Evolutionary conservation across 2,888 invertebrate genomes (phyloP).

Genomic region (Apodemia zela): DNA sequence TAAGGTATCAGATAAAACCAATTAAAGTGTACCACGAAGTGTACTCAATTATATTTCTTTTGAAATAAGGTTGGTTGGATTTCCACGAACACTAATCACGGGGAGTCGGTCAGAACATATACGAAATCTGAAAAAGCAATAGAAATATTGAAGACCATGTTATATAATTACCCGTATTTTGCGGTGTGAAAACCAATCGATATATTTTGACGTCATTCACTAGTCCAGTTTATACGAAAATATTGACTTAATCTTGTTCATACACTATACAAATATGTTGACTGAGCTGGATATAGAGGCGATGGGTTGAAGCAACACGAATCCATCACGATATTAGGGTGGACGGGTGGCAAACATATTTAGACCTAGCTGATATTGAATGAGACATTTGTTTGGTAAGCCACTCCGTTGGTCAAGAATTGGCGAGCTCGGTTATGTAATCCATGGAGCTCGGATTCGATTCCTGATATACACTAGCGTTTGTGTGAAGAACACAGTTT

Average conservation of each 20-base stretch:
- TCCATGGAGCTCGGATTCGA: too few relatives aligned
- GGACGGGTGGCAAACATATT: neutral
- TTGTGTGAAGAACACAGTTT: too few relatives aligned
- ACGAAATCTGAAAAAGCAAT: too few relatives aligned
- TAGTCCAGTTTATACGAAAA: neutral
- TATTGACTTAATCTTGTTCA: neutral
- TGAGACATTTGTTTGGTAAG: neutral
- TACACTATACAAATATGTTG: constrained; percentile 5
- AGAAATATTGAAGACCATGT: neutral
- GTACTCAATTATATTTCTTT: too few relatives aligned
- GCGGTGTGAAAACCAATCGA: neutral
- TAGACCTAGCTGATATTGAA: neutral
- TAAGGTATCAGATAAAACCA: too few relatives aligned
- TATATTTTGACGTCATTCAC: neutral
- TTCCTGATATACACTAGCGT: too few relatives aligned
- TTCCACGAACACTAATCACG: too few relatives aligned
- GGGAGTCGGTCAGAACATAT: too few relatives aligned
- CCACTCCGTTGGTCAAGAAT: too few relatives aligned
- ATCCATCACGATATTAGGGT: constrained; percentile 4
- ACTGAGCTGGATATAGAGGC: neutral
- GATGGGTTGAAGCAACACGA: neutral
- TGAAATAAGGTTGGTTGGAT: too few relatives aligned
- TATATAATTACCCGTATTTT: neutral
- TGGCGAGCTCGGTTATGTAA: too few relatives aligned
- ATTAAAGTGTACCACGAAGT: too few relatives aligned